Evolutionary conservation across 2,888 invertebrate species (phyloP).

Genomic region (Caradrina clavipalpis): DNA sequence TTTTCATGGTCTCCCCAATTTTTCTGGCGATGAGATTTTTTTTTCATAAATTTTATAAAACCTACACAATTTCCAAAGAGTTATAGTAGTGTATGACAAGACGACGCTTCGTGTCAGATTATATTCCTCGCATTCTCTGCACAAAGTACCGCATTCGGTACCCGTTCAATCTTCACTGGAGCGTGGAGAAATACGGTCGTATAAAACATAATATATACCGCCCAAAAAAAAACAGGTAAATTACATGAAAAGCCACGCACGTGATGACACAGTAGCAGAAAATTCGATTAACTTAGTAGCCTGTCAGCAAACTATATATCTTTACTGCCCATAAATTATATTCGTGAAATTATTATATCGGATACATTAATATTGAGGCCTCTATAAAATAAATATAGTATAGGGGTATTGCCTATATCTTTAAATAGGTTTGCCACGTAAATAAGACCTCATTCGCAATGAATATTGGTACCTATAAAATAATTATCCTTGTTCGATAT

Average conservation of each 20-base stretch:
- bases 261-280: conserved; percentile 83
- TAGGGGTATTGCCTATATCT: conserved; percentile 39
- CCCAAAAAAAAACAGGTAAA: conserved; percentile 83
- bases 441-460: conserved; percentile 35
- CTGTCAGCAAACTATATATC: conserved; percentile 81
- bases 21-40: conserved; percentile 1
- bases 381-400: conserved; percentile 62
- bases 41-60: conserved; percentile 66
- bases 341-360: conserved; percentile 74
- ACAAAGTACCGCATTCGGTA: conserved; percentile 76
- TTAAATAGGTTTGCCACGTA: conserved; percentile 46
- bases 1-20: background rate
- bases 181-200: conserved; percentile 84
- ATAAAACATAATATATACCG: conserved; percentile 78
- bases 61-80: conserved; percentile 51
- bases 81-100: conserved; percentile 59
- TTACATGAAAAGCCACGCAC: conserved; percentile 79
- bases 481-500: conserved; percentile 27
- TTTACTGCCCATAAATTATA: conserved; percentile 78
- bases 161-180: conserved; percentile 81
- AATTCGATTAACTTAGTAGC: conserved; percentile 83
- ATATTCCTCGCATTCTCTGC: conserved; percentile 67
- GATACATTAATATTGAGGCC: conserved; percentile 71
- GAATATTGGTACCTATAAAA: conserved; percentile 15
- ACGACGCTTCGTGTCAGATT: conserved; percentile 65